phyloP scores from a whole-genome alignment of 1,140 invertebrate species.

The Pentalonia nigronervosa region DNA sequence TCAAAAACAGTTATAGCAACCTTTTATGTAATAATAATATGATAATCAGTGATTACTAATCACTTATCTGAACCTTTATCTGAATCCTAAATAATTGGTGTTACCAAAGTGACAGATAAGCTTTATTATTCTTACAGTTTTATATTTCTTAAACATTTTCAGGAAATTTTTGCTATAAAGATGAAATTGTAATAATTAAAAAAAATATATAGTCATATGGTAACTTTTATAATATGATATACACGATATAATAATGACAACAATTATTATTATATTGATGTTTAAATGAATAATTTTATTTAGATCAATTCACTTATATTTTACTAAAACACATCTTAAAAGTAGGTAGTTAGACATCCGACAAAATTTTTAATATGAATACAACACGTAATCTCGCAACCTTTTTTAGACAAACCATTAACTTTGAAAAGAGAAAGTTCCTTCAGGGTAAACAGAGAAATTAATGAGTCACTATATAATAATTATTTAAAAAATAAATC shows the following conservation, averaged over 20 bases:
- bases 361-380: neutral
- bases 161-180: neutral
- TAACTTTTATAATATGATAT: neutral
- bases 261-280: neutral
- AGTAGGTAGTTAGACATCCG: no score
- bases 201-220: neutral
- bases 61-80: no score
- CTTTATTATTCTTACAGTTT: neutral
- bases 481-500: neutral
- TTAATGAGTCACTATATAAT: neutral
- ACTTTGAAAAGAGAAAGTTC: slow-evolving; percentile 1
- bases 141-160: neutral
- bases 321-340: no score
- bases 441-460: neutral
- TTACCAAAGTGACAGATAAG: no score
- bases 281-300: neutral
- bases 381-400: neutral
- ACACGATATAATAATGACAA: neutral
- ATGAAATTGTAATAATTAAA: neutral
- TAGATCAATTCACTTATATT: no score
- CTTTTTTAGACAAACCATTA: neutral
- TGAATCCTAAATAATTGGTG: no score
- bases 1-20: no score
- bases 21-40: no score
- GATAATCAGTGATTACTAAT: no score